Percentiles rank a stretch among this genome's conserved stretches.
Conservation (phyloP, 2,888 invertebrate genomes). For the Volucella zonaria region DNA sequence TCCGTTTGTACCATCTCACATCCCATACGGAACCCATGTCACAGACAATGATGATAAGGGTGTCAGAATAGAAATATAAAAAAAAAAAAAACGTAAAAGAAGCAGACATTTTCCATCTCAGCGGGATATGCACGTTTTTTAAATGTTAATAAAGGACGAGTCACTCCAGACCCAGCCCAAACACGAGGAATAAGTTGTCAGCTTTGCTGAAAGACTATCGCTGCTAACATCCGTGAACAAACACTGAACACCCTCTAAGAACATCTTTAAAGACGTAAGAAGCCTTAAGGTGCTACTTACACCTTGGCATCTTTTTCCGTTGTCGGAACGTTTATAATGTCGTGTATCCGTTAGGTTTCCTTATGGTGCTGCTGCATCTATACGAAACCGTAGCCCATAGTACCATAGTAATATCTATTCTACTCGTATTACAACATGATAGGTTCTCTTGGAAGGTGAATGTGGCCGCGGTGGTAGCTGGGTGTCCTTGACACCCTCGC, state of each 20-base stretch:
- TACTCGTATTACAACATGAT: background rate
- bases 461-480: slow-evolving; percentile 21
- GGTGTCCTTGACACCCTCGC: slow-evolving; percentile 52
- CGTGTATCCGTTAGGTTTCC: slow-evolving; percentile 53
- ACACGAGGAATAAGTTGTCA: slow-evolving; percentile 54
- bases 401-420: background rate
- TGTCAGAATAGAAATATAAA: background rate
- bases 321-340: slow-evolving; percentile 44
- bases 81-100: background rate
- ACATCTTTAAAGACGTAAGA: slow-evolving; percentile 59
- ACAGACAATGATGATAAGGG: slow-evolving; percentile 3
- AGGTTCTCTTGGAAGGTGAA: slow-evolving; percentile 23
- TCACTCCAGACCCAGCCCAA: slow-evolving; percentile 7
- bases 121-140: slow-evolving; percentile 39
- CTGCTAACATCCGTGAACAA: slow-evolving; percentile 38
- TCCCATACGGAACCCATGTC: slow-evolving; percentile 32
- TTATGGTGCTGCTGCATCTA: background rate
- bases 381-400: slow-evolving; percentile 6
- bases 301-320: slow-evolving; percentile 45
- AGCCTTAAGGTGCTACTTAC: slow-evolving; percentile 65
- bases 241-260: slow-evolving; percentile 45
- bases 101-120: slow-evolving; percentile 27
- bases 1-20: slow-evolving; percentile 22
- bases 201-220: slow-evolving; percentile 50
- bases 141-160: slow-evolving; percentile 53